phyloP scores from a whole-genome alignment of 2,888 invertebrate genomes.

The Sphinx pinastri region DNA sequence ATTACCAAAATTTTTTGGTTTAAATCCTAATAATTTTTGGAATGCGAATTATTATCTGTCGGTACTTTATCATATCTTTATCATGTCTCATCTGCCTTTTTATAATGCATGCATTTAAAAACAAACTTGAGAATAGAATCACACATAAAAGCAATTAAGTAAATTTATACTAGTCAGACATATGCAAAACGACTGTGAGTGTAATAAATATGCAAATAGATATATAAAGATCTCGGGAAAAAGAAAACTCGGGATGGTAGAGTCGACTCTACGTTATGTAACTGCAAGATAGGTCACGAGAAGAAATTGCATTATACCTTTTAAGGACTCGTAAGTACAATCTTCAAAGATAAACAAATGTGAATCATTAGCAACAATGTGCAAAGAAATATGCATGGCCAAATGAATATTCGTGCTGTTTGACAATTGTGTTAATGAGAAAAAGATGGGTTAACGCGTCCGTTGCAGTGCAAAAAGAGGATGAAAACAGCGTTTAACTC shows the following conservation, averaged over 20 bases:
- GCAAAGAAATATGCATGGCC: conserved; percentile 34
- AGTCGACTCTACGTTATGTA: conserved; percentile 16
- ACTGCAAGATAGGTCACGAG: conserved; percentile 10
- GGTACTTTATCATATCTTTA: not conserved
- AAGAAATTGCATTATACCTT: not conserved
- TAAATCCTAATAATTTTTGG: not conserved
- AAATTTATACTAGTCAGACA: not conserved
- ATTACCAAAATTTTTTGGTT: not conserved
- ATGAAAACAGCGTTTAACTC: conserved; percentile 29
- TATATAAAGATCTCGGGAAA: not conserved
- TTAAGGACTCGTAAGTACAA: conserved; percentile 6
- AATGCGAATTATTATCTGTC: not conserved
- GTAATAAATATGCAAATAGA: not conserved
- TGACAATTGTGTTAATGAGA: conserved; percentile 27
- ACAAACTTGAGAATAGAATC: not conserved
- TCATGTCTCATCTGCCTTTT: not conserved
- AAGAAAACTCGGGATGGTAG: not conserved
- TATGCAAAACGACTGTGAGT: conserved; percentile 4
- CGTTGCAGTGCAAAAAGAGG: conserved; percentile 15
- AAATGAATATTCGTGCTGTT: conserved; percentile 32
- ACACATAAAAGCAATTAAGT: not conserved
- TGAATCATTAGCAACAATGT: conserved; percentile 36
- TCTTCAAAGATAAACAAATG: conserved; percentile 34
- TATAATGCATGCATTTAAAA: not conserved
- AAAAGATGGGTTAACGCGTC: conserved; percentile 22